phyloP scores from a whole-genome alignment of 2,797 vertebrate genomes.

The Tiaroga cobitis region DNA sequence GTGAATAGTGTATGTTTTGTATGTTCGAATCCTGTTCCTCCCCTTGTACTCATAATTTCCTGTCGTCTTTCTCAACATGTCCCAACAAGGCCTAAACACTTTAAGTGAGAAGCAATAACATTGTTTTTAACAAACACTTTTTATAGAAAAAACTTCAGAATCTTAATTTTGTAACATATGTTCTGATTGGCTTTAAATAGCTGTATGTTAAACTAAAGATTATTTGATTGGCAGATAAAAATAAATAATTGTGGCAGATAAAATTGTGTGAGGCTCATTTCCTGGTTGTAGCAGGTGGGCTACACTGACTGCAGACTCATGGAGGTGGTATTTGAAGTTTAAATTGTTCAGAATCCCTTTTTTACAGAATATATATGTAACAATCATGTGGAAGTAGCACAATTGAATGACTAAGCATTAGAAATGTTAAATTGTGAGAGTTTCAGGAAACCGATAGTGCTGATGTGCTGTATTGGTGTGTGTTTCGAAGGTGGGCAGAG shows the following conservation, averaged over 20 bases:
- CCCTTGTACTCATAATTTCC: background rate
- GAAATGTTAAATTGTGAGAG: background rate
- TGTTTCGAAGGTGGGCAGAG: conserved; percentile 23
- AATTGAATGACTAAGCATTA: conserved; percentile 7
- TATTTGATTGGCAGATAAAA: background rate
- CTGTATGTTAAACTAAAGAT: background rate
- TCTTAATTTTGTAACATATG: background rate
- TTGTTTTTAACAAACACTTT: too few species aligned
- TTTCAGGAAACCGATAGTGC: background rate
- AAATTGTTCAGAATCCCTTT: background rate
- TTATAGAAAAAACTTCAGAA: background rate
- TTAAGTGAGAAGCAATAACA: background rate
- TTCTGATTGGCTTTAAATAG: background rate
- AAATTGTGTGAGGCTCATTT: background rate
- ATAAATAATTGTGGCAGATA: background rate
- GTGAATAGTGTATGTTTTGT: background rate
- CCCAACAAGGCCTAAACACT: background rate
- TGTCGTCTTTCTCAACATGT: background rate
- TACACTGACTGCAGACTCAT: background rate
- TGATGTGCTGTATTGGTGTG: background rate
- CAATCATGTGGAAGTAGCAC: background rate
- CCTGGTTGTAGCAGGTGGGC: background rate
- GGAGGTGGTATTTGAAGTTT: background rate
- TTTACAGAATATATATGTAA: background rate
- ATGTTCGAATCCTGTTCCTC: background rate